Base-by-base conservation (phyloP, 1,140 invertebrate genomes). In the Bombus affinis region DNA sequence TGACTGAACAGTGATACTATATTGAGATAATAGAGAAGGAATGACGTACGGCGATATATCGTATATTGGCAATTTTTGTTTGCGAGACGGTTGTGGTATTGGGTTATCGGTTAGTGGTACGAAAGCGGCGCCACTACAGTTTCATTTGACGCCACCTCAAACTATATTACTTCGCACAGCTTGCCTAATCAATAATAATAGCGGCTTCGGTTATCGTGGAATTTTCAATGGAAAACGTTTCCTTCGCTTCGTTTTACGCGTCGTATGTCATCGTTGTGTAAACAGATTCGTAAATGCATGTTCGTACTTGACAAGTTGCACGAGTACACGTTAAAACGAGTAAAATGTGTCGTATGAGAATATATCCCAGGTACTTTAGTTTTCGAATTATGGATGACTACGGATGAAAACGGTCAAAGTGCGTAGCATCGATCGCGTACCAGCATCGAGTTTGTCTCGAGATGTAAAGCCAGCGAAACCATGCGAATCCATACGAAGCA, bases 241-340 rank as follows among this genome's bases (percentile, higher is more conserved):
- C 18, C 47, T 22, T 2, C 0, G 47, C 18, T 0, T 53, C 47
- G 18, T 53, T 53, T 53, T 53, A 0, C 47, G 0, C 47, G 47
- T 18, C 47, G 47, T 53, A 22, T 0, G 47, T 53, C 47, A 3
- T 53, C 47, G 5, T 53, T 2, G 47, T 2, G 18, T 2, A 53
- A 53, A 53, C 18, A 8, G 47, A 53, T 22, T 53, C 47, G 5
- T 18, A 18, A 47, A 18, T 0, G 47, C 15, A 3, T 18, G 0
- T 6, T 0, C 15, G 0, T 47, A 0, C 47, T 18, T 6, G 47
- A 53, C 47, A 0, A 53, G 18, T 53, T 22, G 18, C 47, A 0
- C 47, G 47, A 53, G 5, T 22, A 53, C 47, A 0, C 47, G 0
- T 53, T 22, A 53, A 8, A 53, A 53, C 0, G 5, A 22, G 47